Evolutionary conservation across 1,140 invertebrate species (phyloP).

Genomic region (Lasioglossum albipes): DNA sequence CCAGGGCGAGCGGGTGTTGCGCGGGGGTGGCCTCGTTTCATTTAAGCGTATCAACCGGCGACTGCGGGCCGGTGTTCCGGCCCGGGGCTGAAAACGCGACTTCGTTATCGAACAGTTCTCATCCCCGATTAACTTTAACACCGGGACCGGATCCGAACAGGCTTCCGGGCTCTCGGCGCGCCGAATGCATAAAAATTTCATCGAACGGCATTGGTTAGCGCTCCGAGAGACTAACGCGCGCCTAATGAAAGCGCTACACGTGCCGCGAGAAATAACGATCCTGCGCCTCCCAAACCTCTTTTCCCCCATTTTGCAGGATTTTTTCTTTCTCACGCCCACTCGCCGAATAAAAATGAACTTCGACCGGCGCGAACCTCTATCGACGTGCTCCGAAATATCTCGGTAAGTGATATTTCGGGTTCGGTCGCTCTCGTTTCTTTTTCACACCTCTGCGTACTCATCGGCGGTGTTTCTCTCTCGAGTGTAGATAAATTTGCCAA

Average conservation of each 20-base stretch:
- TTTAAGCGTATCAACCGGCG: constrained; percentile 51
- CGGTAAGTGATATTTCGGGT: constrained; percentile 38
- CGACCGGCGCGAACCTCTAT: not conserved
- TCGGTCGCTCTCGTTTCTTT: constrained; percentile 19
- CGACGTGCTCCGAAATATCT: constrained; percentile 13
- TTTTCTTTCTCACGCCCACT: not conserved
- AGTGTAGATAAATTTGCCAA: not conserved
- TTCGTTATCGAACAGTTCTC: constrained; percentile 55
- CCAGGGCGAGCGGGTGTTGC: not conserved
- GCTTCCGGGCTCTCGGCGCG: not conserved
- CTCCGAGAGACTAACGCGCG: constrained; percentile 17
- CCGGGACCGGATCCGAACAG: constrained; percentile 3
- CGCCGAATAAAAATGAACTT: constrained; percentile 21
- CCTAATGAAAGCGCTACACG: constrained; percentile 49
- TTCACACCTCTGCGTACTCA: not conserved
- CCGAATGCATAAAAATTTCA: constrained; percentile 60
- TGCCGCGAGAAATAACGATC: constrained; percentile 53
- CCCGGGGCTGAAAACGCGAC: constrained; percentile 28
- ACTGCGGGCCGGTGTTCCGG: constrained; percentile 24
- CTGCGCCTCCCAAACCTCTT: not conserved
- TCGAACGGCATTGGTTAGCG: constrained; percentile 48
- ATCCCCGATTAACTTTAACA: constrained; percentile 61
- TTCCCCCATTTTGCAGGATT: no score
- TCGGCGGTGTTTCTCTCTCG: not conserved
- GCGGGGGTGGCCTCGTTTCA: constrained; percentile 50